Evolutionary conservation across 2,888 invertebrate genomes (phyloP).

Genomic region (Hedychridium roseum): DNA sequence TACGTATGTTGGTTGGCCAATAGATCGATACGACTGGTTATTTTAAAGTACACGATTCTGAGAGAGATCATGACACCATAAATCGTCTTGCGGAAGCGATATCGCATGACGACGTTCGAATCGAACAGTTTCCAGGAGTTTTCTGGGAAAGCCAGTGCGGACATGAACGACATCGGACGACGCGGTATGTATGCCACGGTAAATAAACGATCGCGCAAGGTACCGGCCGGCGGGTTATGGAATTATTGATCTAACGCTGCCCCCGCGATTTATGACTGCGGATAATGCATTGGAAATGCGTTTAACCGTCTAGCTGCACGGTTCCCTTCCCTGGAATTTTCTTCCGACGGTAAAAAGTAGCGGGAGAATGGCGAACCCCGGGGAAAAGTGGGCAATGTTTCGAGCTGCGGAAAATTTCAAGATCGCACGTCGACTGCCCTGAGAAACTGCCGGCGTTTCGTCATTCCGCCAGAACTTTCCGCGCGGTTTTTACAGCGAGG

Average conservation of each 20-base stretch:
- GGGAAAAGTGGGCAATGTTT: no score
- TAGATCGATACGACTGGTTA: not conserved
- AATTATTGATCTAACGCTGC: slow-evolving; percentile 59
- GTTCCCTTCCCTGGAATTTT: no score
- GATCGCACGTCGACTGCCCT: no score
- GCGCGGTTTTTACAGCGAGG: no score
- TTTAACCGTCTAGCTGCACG: slow-evolving; percentile 54
- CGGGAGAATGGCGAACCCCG: no score
- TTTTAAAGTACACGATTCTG: no score
- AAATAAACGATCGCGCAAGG: slow-evolving; percentile 46
- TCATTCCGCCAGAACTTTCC: no score
- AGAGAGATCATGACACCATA: no score
- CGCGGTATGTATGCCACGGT: slow-evolving; percentile 33
- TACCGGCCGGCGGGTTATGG: slow-evolving; percentile 46
- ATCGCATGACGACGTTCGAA: slow-evolving; percentile 6
- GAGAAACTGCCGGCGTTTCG: no score
- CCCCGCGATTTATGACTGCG: slow-evolving; percentile 54
- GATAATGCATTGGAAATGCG: slow-evolving; percentile 59
- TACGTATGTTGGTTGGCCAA: slow-evolving; percentile 12
- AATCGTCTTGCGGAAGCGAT: slow-evolving; percentile 9
- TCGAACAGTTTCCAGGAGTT: slow-evolving; percentile 21
- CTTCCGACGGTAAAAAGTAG: no score
- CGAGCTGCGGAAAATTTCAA: no score
- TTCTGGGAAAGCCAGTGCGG: slow-evolving; percentile 26
- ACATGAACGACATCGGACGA: slow-evolving; percentile 20